phyloP scores from a whole-genome alignment of 1,140 invertebrate genomes.

The Campoletis sonorensis region DNA sequence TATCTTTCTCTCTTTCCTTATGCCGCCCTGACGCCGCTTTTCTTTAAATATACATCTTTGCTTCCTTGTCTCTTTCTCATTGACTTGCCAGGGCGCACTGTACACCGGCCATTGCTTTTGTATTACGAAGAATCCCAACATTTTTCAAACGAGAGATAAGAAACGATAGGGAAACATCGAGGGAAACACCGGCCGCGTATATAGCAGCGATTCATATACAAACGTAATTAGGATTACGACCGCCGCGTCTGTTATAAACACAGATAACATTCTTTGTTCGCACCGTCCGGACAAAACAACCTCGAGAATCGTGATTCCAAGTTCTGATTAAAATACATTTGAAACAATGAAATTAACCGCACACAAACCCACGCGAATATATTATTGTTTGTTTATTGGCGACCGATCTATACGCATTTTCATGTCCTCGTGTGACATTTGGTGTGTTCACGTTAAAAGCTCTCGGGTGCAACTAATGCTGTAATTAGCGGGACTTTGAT shows the following conservation, averaged over 20 bases:
- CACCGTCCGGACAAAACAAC: not conserved
- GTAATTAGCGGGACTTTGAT: slow-evolving; percentile 14
- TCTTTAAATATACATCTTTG: not conserved
- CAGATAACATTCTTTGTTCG: slow-evolving; percentile 19
- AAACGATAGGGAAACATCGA: not conserved
- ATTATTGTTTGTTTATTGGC: not conserved
- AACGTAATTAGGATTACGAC: slow-evolving; percentile 6
- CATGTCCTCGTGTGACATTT: not conserved
- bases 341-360: not conserved
- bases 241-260: not conserved
- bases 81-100: not conserved
- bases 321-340: not conserved
- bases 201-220: not conserved
- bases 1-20: not conserved
- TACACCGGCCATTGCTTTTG: not conserved
- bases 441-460: not conserved
- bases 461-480: not conserved
- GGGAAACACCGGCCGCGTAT: too few species aligned
- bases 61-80: not conserved
- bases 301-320: not conserved
- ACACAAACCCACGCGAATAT: not conserved
- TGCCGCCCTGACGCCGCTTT: not conserved
- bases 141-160: not conserved
- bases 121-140: not conserved
- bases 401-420: not conserved